Conservation (phyloP, 2,797 vertebrate genomes). For the Sebastes steindachneri region DNA sequence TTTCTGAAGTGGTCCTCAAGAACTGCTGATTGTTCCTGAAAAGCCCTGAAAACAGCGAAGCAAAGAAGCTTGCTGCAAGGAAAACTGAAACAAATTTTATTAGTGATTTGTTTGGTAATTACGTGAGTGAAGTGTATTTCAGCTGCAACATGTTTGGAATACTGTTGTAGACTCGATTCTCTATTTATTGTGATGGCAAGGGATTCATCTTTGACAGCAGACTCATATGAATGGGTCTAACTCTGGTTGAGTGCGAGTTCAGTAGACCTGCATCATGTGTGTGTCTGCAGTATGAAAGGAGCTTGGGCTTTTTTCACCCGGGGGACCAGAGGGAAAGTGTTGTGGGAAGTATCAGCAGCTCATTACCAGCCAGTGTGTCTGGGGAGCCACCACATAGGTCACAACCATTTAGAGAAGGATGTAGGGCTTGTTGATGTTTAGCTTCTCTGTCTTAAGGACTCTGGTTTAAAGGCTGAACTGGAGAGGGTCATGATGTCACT, state of each 20-base stretch:
- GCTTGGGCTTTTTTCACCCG: slow-evolving; percentile 3
- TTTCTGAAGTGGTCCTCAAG: not conserved
- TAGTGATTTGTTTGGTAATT: not conserved
- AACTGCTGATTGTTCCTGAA: not conserved
- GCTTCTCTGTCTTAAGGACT: not conserved
- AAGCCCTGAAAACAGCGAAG: not conserved
- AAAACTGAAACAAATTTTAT: not conserved
- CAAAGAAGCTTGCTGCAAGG: not conserved
- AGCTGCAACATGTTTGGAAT: not conserved
- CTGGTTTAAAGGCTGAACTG: not conserved
- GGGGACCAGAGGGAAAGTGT: slow-evolving; percentile 10
- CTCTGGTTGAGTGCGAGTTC: not conserved
- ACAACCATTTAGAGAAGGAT: slow-evolving; percentile 24
- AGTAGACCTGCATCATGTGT: not conserved
- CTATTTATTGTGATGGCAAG: not conserved
- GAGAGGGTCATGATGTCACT: not conserved
- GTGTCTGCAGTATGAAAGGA: not conserved
- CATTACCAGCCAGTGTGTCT: slow-evolving; percentile 50
- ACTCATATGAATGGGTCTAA: not conserved
- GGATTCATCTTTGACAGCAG: not conserved
- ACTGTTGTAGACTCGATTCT: not conserved
- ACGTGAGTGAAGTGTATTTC: not conserved
- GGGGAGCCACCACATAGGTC: slow-evolving; percentile 35
- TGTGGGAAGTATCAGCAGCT: slow-evolving; percentile 30
- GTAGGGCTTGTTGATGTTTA: slow-evolving; percentile 23